Percentiles rank a stretch among this genome's conserved stretches.
These are phyloP conservation scores for Melanophora roralis DNA, from an alignment of 2,888 invertebrate species.

Conservation along the genomic window DNA sequence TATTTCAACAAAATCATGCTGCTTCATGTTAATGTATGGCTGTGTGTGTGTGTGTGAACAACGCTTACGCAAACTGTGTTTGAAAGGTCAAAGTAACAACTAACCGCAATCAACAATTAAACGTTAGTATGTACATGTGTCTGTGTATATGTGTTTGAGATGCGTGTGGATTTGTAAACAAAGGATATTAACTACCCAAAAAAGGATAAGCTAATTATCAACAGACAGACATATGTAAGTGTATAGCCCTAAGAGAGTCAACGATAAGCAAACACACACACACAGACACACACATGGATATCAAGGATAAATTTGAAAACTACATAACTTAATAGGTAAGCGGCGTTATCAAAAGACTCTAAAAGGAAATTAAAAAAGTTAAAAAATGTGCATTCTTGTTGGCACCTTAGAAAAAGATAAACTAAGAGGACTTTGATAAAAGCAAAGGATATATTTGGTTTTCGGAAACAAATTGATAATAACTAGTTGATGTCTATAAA, in stretches of 20 bases:
- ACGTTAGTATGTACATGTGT: background rate
- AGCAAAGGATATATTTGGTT: background rate
- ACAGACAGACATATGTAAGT: too few relatives aligned
- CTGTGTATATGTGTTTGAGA: too few relatives aligned
- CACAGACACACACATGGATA: background rate
- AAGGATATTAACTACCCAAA: slow-evolving; percentile 48
- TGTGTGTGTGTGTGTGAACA: background rate
- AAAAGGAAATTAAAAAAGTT: background rate
- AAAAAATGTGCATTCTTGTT: background rate
- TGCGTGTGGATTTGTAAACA: slow-evolving; percentile 2
- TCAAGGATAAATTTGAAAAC: background rate
- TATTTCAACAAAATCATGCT: background rate
- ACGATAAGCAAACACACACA: background rate
- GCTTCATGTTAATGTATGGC: background rate
- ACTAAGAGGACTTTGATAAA: background rate
- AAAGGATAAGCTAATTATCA: slow-evolving; percentile 50
- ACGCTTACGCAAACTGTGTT: background rate
- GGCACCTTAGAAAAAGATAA: too few relatives aligned
- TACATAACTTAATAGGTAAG: background rate
- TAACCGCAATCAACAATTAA: slow-evolving; percentile 10
- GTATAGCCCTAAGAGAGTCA: background rate
- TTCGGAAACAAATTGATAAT: too few relatives aligned
- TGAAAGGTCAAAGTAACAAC: slow-evolving; percentile 15
- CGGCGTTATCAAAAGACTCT: background rate
- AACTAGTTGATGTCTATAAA: too few relatives aligned